Evolutionary conservation across 2,888 invertebrate genomes (phyloP), one percentile per base, ranked within the genome.

Genomic region (Lobophora halterata): DNA sequence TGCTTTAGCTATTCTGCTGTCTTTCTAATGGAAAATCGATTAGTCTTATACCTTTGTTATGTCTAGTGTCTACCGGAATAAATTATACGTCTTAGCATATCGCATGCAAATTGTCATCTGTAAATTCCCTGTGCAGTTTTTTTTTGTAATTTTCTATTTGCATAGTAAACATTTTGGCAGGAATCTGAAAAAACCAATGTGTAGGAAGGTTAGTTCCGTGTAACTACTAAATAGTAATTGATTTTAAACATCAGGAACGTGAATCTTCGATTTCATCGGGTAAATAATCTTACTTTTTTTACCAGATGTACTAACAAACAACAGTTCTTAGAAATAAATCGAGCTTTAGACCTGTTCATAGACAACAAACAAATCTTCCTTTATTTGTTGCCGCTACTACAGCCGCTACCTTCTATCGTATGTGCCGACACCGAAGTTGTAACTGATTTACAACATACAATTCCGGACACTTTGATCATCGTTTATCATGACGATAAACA

Each of bases 91-190:
- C 26, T 41, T 33, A 11, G 6, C 9, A 30, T 30, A n/a, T n/a
- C n/a, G n/a, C n/a, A n/a, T n/a, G n/a, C n/a, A n/a, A 4, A 7
- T 5, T 25, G 17, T 2, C 8, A 19, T 14, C 7, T 30, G 12
- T 7, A 31, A 29, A 44, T 39, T 38, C 44, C 42, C 47, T 47
- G 52, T 50, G 52, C 49, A 50, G 46, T n/a, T n/a, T n/a, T n/a
- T n/a, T n/a, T n/a, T n/a, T n/a, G n/a, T n/a, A n/a, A n/a, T n/a
- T n/a, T n/a, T n/a, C n/a, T n/a, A n/a, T n/a, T n/a, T n/a, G n/a
- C n/a, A n/a, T n/a, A n/a, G n/a, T n/a, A n/a, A n/a, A n/a, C n/a
- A n/a, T n/a, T n/a, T n/a, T n/a, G n/a, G n/a, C n/a, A n/a, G n/a
- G n/a, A n/a, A n/a, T n/a, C n/a, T n/a, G n/a, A n/a, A n/a, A n/a